These are phyloP conservation scores for Helicoverpa armigera DNA, from an alignment of 1,140 invertebrate genomes.

Conservation along the genomic window DNA sequence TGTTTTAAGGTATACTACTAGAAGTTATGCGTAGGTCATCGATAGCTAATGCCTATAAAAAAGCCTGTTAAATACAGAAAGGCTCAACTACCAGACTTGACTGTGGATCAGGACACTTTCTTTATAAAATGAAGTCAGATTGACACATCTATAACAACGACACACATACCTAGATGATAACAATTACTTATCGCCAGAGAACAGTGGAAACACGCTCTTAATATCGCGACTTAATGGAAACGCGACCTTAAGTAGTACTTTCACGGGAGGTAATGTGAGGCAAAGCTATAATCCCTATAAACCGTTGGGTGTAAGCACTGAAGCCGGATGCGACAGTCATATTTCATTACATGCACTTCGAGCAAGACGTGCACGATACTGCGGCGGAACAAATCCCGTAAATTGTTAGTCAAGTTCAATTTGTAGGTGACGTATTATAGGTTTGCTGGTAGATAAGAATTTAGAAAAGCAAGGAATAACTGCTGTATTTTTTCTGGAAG, in stretches of 20 bases:
- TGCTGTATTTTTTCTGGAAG: neutral
- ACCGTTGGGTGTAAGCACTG: slow-evolving; percentile 9
- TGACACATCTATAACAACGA: too few species aligned
- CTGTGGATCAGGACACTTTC: too few species aligned
- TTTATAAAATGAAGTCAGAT: too few species aligned
- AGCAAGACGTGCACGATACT: slow-evolving; percentile 23
- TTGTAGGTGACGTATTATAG: neutral
- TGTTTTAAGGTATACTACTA: too few species aligned
- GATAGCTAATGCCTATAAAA: too few species aligned
- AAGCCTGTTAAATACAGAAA: too few species aligned
- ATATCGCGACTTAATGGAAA: too few species aligned
- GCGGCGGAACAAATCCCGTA: slow-evolving; percentile 25
- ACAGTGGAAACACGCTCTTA: too few species aligned
- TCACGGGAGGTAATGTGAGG: slow-evolving; percentile 33
- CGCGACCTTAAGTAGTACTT: slow-evolving; percentile 19
- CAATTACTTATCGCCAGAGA: too few species aligned
- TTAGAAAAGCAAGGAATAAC: neutral
- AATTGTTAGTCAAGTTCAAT: slow-evolving; percentile 19
- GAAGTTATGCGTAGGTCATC: too few species aligned
- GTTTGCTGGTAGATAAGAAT: neutral
- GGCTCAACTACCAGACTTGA: too few species aligned
- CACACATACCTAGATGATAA: too few species aligned
- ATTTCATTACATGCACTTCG: slow-evolving; percentile 45
- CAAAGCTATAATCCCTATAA: slow-evolving; percentile 40
- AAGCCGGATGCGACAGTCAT: slow-evolving; percentile 40